Evolutionary conservation across 2,888 invertebrate genomes (phyloP).

Genomic region (Cephus nigrinus): DNA sequence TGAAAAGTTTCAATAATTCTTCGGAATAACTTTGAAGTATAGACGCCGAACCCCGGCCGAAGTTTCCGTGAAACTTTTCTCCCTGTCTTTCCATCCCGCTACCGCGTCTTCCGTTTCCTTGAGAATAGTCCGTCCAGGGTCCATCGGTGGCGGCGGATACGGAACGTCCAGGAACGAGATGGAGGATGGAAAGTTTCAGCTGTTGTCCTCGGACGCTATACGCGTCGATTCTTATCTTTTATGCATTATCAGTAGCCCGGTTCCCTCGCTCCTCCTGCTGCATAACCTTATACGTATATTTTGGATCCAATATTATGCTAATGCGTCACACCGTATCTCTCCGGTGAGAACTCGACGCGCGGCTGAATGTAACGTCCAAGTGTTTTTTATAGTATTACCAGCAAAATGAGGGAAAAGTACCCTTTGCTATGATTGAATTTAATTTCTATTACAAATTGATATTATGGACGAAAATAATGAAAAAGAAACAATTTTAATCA

Average conservation of each 20-base stretch:
- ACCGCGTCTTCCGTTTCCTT: constrained; percentile 5
- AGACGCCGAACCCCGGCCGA: constrained; percentile 8
- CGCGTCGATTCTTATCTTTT: constrained; percentile 51
- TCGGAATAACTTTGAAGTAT: constrained; percentile 52
- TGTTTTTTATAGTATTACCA: no score
- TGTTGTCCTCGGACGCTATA: constrained; percentile 17
- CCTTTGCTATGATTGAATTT: no score
- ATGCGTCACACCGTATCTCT: constrained; percentile 27
- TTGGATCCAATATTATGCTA: constrained; percentile 59
- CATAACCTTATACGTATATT: constrained; percentile 47
- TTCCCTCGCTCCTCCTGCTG: constrained; percentile 23
- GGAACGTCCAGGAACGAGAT: not conserved
- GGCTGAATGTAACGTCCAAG: not conserved
- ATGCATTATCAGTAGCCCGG: constrained; percentile 51
- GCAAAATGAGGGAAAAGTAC: no score
- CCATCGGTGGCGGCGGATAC: not conserved
- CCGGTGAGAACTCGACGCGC: not conserved
- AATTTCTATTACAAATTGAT: no score
- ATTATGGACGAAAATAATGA: not conserved
- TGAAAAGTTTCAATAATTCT: constrained; percentile 58
- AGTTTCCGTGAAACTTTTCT: constrained; percentile 17
- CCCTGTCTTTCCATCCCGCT: constrained; percentile 9
- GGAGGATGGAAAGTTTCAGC: constrained; percentile 9
- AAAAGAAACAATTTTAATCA: not conserved
- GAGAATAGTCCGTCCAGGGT: not conserved